Evolutionary conservation across 2,797 vertebrate species (phyloP), one percentile per base, ranked within the genome.

Genomic region (Cirrhinus molitorella): DNA sequence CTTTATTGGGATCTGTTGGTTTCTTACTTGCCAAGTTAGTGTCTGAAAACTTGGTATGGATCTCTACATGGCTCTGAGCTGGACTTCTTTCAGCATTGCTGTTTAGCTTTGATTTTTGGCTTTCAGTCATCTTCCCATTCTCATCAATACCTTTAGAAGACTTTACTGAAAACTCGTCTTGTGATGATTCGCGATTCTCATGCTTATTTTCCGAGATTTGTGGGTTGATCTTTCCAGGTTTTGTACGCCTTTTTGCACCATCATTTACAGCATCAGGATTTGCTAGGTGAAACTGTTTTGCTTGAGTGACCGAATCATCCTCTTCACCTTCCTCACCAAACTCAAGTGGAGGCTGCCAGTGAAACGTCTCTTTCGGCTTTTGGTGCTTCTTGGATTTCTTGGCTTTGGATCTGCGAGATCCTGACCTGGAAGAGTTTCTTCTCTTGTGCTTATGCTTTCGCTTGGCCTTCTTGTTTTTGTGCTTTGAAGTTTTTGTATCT

Each of bases 341-440:
- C 91, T 99, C 98, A 2, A 99, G 91, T 0, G 98, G 98, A 1
- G 98, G 98, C 88, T 99, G 98, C 98, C 98, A 99, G 72, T 97
- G 98, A 87, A 99, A 99, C 0, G 89, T 93, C 85, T 98, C 97
- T 86, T 97, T 99, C 82, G 94, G 94, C 86, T 97, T 99, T 77
- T 95, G 96, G 79, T 94, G 94, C 83, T 96, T 96, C 89, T 97
- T 98, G 2, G 96, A 96, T 81, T 97, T 96, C 87, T 97, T 98
- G 0, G 91, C 90, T 83, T 96, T 97, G 89, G 90, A 92, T 94
- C 83, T 93, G 89, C 80, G 94, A 90, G 82, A 93, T 86, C 88
- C 1, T 4, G 88, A 85, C 87, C 94, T 96, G 90, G 89, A 94
- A 89, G 87, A 93, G 47, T 84, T 87, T 73, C 83, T 95, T 93